Conservation (phyloP, 2,113 vertebrate species). For the Raja brachyura region DNA sequence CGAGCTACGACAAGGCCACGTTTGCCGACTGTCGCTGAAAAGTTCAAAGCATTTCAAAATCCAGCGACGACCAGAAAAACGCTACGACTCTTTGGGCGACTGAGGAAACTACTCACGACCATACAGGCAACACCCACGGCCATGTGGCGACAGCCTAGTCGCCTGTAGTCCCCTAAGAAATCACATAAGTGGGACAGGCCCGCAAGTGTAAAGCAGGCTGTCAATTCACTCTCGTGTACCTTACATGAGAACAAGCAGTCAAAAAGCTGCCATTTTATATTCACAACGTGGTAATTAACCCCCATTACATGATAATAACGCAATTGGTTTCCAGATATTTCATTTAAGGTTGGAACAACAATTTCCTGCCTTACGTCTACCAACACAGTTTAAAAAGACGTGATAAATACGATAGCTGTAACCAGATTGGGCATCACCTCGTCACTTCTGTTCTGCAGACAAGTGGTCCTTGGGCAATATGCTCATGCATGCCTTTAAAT, state of each 20-base stretch:
- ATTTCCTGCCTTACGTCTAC: neutral
- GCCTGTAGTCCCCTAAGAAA: too few species aligned
- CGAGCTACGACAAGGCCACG: too few species aligned
- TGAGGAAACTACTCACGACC: too few species aligned
- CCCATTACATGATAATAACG: neutral
- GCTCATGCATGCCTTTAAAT: neutral
- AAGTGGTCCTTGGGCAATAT: neutral
- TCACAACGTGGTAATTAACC: neutral
- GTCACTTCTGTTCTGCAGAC: neutral
- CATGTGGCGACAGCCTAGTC: too few species aligned
- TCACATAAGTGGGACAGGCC: too few species aligned
- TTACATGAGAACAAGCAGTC: neutral
- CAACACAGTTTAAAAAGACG: neutral
- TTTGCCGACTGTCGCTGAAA: too few species aligned
- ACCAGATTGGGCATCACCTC: neutral
- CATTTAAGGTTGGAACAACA: neutral
- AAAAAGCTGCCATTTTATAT: neutral
- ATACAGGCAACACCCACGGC: too few species aligned
- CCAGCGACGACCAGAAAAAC: too few species aligned
- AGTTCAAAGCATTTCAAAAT: too few species aligned
- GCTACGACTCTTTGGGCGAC: too few species aligned
- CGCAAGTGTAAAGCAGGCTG: too few species aligned
- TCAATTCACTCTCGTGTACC: neutral
- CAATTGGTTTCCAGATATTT: neutral
- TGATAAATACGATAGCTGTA: neutral